These are phyloP conservation scores for Anas platyrhynchos DNA, from an alignment of 2,113 vertebrate genomes.

Conservation along the genomic window DNA sequence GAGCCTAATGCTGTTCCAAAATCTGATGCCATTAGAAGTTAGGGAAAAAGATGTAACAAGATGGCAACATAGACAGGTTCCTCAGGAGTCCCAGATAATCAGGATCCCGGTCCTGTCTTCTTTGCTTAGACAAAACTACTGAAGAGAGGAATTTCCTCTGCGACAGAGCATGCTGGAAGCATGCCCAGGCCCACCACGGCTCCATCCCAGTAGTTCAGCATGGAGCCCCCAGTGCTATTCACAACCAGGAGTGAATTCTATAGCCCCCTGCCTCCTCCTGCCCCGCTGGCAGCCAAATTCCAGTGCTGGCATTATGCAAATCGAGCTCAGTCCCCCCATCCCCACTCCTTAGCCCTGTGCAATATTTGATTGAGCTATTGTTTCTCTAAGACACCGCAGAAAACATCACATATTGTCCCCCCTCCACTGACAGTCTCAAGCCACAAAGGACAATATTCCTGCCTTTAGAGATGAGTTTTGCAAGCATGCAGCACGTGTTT, in stretches of 20 bases:
- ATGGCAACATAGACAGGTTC: neutral
- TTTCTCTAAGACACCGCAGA: neutral
- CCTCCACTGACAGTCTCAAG: neutral
- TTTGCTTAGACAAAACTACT: neutral
- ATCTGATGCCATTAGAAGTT: rapidly evolving
- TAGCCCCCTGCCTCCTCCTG: constrained; percentile 31
- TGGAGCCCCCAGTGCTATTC: constrained; percentile 30
- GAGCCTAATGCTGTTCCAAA: neutral
- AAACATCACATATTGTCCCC: neutral
- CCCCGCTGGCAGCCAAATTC: constrained; percentile 36
- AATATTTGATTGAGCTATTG: constrained; percentile 14
- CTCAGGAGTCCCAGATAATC: neutral
- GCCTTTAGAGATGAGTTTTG: neutral
- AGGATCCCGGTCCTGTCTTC: neutral
- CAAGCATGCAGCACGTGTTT: neutral
- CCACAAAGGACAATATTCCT: neutral
- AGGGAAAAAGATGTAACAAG: neutral
- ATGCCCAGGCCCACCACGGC: constrained; percentile 48
- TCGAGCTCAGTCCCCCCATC: neutral
- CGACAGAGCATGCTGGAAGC: neutral
- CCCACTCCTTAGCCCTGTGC: neutral
- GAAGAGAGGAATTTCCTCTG: constrained; percentile 46
- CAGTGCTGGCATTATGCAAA: constrained; percentile 22
- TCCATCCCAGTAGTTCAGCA: constrained; percentile 15
- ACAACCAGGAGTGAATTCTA: constrained; percentile 37